phyloP scores from a whole-genome alignment of 2,797 vertebrate genomes.

The Heteromormyrus szaboi region DNA sequence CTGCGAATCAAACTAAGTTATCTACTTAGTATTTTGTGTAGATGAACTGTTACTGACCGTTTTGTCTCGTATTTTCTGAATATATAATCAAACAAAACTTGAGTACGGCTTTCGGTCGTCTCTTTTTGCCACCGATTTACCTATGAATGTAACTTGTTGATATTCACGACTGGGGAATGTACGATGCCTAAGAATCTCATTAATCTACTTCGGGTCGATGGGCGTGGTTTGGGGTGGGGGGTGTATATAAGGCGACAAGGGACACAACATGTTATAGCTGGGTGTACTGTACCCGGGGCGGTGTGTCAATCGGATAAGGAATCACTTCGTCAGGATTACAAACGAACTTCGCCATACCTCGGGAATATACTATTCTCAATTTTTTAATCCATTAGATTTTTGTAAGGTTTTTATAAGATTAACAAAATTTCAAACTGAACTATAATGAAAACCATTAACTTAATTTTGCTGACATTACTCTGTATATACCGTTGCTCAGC shows the following conservation, averaged over 20 bases:
- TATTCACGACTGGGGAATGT: neutral
- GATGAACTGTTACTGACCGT: neutral
- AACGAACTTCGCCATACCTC: neutral
- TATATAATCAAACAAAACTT: neutral
- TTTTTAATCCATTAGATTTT: neutral
- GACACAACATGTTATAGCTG: neutral
- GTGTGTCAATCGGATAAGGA: neutral
- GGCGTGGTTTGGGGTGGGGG: conserved; percentile 7
- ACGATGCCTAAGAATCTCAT: neutral
- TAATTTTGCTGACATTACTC: conserved; percentile 16
- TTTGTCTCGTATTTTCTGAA: neutral
- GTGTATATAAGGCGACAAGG: conserved; percentile 8
- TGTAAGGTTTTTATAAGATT: neutral
- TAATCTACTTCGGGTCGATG: neutral
- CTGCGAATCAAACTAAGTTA: neutral
- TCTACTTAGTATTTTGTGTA: neutral
- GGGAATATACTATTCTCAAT: neutral
- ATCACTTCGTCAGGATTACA: conserved; percentile 22
- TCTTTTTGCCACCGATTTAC: neutral
- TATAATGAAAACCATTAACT: conserved; percentile 27
- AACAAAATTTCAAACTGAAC: neutral
- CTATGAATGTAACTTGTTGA: neutral
- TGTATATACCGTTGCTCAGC: conserved; percentile 21
- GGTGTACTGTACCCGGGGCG: neutral
- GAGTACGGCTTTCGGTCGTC: neutral